These are phyloP conservation scores for Tachycineta bicolor DNA, from an alignment of 2,113 vertebrate species.

Conservation along the genomic window DNA sequence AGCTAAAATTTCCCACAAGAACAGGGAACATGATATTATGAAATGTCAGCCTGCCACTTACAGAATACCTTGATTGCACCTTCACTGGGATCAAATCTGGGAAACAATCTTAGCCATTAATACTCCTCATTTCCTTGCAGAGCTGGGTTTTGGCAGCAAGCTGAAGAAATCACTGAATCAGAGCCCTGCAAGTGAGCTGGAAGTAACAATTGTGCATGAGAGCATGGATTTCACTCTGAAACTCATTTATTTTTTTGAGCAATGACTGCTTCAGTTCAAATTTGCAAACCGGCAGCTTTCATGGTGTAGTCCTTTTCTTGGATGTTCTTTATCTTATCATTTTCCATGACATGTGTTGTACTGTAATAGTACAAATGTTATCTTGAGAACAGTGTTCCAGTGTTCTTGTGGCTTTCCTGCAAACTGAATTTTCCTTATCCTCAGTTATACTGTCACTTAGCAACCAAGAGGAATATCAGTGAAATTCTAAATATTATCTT, in stretches of 20 bases:
- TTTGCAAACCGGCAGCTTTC: not conserved
- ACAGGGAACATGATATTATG: not conserved
- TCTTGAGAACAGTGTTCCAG: not conserved
- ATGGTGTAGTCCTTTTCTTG: not conserved
- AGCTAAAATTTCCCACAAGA: not conserved
- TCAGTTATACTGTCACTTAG: slow-evolving; percentile 38
- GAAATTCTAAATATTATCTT: slow-evolving; percentile 18
- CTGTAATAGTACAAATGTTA: not conserved
- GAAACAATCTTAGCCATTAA: not conserved
- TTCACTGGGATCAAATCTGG: not conserved
- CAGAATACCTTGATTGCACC: not conserved
- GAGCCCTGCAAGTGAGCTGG: not conserved
- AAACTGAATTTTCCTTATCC: not conserved
- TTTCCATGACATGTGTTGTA: slow-evolving; percentile 1
- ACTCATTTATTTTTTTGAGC: not conserved
- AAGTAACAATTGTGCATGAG: not conserved
- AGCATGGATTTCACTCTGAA: not conserved
- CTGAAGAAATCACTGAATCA: not conserved
- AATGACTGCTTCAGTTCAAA: not conserved
- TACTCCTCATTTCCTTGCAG: not conserved
- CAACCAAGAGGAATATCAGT: slow-evolving; percentile 9
- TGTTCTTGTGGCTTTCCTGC: not conserved
- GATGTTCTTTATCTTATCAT: slow-evolving; percentile 11
- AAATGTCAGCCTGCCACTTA: not conserved
- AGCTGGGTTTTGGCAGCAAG: not conserved